phyloP scores from a whole-genome alignment of 2,113 vertebrate genomes.

The Rhea pennata region DNA sequence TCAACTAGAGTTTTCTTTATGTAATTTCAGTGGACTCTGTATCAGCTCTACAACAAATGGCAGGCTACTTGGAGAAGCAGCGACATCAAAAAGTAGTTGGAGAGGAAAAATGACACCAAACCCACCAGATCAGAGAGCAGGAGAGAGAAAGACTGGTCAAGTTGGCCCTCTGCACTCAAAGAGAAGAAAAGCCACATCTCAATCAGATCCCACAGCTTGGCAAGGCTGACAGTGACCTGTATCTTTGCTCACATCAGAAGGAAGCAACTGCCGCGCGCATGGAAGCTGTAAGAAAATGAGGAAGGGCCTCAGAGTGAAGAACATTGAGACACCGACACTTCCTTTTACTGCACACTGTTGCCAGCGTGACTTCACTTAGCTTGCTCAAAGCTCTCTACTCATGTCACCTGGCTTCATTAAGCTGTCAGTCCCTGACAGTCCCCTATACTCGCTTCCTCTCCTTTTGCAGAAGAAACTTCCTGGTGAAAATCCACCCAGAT shows the following conservation, averaged over 20 bases:
- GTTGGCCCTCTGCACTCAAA: neutral
- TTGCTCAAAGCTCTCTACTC: neutral
- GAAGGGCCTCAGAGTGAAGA: neutral
- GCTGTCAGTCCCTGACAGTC: neutral
- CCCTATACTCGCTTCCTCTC: neutral
- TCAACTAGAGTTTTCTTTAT: neutral
- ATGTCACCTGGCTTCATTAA: neutral
- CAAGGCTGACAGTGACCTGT: neutral
- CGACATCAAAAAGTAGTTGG: neutral
- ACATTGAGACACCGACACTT: neutral
- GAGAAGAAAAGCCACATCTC: neutral
- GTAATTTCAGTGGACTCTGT: neutral
- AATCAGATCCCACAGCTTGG: neutral
- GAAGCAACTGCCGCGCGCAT: neutral
- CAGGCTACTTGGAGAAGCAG: neutral
- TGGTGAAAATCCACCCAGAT: neutral
- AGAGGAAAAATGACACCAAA: neutral
- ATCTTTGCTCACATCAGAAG: neutral
- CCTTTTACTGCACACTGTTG: neutral
- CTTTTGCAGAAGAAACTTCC: neutral
- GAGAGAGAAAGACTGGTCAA: neutral
- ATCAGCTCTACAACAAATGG: neutral
- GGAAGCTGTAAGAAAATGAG: neutral
- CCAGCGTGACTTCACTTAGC: neutral
- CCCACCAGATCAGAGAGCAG: neutral